Evolutionary conservation across 2,113 vertebrate genomes (phyloP).

Genomic region (Saguinus imperator): DNA sequence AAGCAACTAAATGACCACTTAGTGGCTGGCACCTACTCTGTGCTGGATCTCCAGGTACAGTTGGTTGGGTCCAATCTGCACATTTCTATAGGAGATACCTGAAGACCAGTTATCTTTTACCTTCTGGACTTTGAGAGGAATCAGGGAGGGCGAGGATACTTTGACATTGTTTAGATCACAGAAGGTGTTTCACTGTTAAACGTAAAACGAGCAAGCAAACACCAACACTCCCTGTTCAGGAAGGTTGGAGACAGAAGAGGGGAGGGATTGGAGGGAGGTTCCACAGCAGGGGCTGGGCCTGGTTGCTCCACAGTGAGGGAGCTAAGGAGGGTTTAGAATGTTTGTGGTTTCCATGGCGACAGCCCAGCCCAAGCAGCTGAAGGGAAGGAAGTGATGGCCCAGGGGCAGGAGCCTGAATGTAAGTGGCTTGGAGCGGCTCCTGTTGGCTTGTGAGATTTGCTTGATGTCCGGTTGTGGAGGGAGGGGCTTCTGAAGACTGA

Average conservation of each 20-base stretch:
- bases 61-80: accelerated
- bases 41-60: background rate
- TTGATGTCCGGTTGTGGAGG: background rate
- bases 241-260: accelerated
- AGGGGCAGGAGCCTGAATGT: background rate
- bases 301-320: background rate
- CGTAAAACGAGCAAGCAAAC: background rate
- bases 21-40: accelerated
- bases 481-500: background rate
- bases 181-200: background rate
- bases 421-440: background rate
- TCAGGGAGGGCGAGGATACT: background rate
- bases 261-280: accelerated
- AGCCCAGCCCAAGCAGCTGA: background rate
- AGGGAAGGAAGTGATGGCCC: background rate
- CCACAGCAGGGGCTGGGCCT: accelerated
- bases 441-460: background rate
- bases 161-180: background rate
- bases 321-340: background rate
- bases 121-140: background rate
- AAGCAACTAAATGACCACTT: too few species aligned
- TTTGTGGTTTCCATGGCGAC: constrained; percentile 56
- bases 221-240: accelerated
- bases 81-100: accelerated
- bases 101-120: background rate